Base-by-base conservation (phyloP, 2,888 invertebrate genomes). In the Acanthacorydalis orientalis region DNA sequence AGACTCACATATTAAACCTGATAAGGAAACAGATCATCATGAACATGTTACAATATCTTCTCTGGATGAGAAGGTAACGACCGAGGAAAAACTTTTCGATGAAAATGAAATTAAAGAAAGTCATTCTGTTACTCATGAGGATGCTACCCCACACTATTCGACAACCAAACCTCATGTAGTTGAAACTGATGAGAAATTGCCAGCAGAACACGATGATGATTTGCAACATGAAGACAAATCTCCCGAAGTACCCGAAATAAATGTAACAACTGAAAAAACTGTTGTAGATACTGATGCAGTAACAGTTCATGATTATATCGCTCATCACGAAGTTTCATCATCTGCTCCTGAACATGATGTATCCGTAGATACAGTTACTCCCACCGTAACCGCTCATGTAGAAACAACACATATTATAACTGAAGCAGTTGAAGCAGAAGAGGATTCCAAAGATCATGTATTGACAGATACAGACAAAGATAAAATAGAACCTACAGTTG, bases 41-140 rank as follows among this genome's bases (percentile, higher is more conserved):
- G 37, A 37, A 37, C 7, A 37, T n/a, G 9, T 9, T 12, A 14
- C 49, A 50, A 37, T 51, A 42, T 50, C 53, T 16, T 16, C 33
- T 31, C 34, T 47, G 33, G 49, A 51, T 32, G 43, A 43, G 42
- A 39, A 48, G 43, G 42, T 34, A 42, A 35, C 51, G 41, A 23
- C 44, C 42, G 51, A 53, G 12, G 46, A 51, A 16, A 45, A 48
- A 51, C 40, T 48, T 47, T 37, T 49, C 31, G 46, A 49, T 11
- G 48, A 52, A 43, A 39, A 48, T 44, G 50, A 50, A 35, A 46
- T 44, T 38, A 47, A 51, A 46, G 51, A 53, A 48, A 31, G 31
- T n/a, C 31, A 48, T 44, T 43, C 35, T 37, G 46, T 15, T 15
- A 47, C 43, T 31, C 37, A 46, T 45, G 41, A 33, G 16, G 42